A percentile compares a stretch with the other conserved stretches of the same genome.
These are phyloP conservation scores for Andricus curvator DNA, from an alignment of 2,888 invertebrate species.

Conservation along the genomic window DNA sequence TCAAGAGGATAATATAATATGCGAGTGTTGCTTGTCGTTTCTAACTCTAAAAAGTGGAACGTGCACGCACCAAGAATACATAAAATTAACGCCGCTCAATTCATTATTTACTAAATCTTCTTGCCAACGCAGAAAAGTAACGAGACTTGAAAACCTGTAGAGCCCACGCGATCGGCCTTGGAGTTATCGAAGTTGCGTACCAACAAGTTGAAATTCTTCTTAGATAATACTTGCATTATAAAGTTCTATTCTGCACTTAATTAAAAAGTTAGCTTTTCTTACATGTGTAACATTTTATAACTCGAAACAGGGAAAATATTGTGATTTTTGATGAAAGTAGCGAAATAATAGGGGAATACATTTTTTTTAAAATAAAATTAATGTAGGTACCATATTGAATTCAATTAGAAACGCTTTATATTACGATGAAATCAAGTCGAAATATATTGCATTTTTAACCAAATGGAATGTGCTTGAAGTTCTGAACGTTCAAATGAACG, in stretches of 20 bases:
- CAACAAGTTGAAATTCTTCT: slow-evolving; percentile 20
- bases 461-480: too few relatives aligned
- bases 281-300: neutral
- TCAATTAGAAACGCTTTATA: too few relatives aligned
- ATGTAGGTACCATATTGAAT: too few relatives aligned
- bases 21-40: neutral
- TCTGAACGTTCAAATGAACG: too few relatives aligned
- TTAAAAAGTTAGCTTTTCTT: neutral
- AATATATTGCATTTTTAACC: too few relatives aligned
- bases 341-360: too few relatives aligned
- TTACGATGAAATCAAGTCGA: too few relatives aligned
- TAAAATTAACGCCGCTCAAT: slow-evolving; percentile 27
- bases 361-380: too few relatives aligned
- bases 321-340: too few relatives aligned
- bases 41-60: slow-evolving; percentile 19
- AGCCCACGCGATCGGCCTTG: slow-evolving; percentile 50
- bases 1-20: slow-evolving; percentile 8
- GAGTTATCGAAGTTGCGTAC: slow-evolving; percentile 48
- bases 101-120: slow-evolving; percentile 16
- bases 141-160: slow-evolving; percentile 33
- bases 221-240: slow-evolving; percentile 17
- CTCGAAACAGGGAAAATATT: too few relatives aligned
- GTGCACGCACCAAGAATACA: slow-evolving; percentile 18
- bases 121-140: slow-evolving; percentile 28
- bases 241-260: neutral